A percentile compares a stretch with the other conserved stretches of the same genome.
phyloP scores from a whole-genome alignment of 2,113 vertebrate species.

The Genyomyrus donnyi region DNA sequence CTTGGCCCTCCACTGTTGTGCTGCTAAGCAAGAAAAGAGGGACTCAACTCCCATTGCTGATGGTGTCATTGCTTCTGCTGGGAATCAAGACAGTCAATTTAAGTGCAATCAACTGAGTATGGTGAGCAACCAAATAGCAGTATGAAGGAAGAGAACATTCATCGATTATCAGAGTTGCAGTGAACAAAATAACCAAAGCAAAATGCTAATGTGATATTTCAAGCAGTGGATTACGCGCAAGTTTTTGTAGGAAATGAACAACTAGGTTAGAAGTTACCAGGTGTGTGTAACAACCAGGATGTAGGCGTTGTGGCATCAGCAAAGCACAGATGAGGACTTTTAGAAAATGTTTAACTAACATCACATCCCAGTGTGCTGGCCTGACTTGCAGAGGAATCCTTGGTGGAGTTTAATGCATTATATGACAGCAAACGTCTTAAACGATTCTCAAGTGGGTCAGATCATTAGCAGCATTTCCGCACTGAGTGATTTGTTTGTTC shows the following conservation, averaged over 20 bases:
- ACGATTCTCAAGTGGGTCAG: background rate
- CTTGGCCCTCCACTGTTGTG: background rate
- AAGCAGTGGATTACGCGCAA: background rate
- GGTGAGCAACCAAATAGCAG: background rate
- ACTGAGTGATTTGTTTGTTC: background rate
- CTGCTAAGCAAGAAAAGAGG: background rate
- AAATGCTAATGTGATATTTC: background rate
- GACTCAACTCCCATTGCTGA: background rate
- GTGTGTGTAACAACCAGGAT: background rate
- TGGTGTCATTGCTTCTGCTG: background rate
- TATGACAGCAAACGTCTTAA: background rate
- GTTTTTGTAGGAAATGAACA: background rate
- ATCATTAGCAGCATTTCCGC: background rate
- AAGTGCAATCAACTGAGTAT: background rate
- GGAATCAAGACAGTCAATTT: background rate
- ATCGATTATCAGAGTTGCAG: background rate
- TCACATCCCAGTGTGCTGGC: background rate
- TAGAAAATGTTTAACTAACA: background rate
- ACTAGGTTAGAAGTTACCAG: background rate
- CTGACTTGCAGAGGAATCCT: background rate
- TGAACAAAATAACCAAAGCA: background rate
- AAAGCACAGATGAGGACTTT: background rate
- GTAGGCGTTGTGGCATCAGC: background rate
- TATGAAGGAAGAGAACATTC: background rate
- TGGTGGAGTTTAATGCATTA: background rate